A percentile compares a stretch with the other conserved stretches of the same genome.
These are phyloP conservation scores for Acrocephalus arundinaceus DNA, from an alignment of 2,113 vertebrate genomes.

Conservation along the genomic window DNA sequence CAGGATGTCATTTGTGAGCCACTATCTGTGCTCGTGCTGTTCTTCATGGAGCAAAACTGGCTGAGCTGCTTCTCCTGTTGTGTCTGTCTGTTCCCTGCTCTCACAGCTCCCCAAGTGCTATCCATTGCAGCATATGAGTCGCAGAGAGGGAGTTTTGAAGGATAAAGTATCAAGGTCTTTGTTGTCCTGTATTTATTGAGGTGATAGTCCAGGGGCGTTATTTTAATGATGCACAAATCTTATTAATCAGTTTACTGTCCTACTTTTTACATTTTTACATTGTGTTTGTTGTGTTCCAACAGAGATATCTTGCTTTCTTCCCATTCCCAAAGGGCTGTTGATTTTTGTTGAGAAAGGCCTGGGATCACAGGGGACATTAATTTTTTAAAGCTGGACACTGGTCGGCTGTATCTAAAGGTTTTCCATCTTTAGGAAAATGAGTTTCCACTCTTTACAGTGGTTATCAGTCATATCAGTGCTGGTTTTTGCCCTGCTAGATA, in stretches of 20 bases:
- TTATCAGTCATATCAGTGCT: constrained; percentile 67
- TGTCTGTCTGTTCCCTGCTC: neutral
- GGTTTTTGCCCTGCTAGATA: constrained; percentile 42
- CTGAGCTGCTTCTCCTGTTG: neutral
- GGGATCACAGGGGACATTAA: neutral
- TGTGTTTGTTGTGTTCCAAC: neutral
- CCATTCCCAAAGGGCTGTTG: neutral
- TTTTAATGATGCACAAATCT: neutral
- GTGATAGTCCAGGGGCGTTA: neutral
- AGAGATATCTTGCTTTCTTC: neutral
- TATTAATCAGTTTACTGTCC: neutral
- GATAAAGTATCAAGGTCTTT: neutral
- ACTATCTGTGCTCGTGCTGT: neutral
- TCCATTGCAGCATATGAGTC: neutral
- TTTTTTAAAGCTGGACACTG: constrained; percentile 12
- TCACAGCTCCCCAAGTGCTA: neutral
- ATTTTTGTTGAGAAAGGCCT: neutral
- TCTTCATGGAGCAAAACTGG: neutral
- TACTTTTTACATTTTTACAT: neutral
- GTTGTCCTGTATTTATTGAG: neutral
- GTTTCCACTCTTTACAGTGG: constrained; percentile 43
- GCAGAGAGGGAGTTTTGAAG: neutral
- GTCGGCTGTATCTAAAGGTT: constrained; percentile 35
- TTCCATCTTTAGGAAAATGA: constrained; percentile 51
- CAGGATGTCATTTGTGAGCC: neutral